phyloP scores from a whole-genome alignment of 2,113 vertebrate species.

The Leiothrix lutea region DNA sequence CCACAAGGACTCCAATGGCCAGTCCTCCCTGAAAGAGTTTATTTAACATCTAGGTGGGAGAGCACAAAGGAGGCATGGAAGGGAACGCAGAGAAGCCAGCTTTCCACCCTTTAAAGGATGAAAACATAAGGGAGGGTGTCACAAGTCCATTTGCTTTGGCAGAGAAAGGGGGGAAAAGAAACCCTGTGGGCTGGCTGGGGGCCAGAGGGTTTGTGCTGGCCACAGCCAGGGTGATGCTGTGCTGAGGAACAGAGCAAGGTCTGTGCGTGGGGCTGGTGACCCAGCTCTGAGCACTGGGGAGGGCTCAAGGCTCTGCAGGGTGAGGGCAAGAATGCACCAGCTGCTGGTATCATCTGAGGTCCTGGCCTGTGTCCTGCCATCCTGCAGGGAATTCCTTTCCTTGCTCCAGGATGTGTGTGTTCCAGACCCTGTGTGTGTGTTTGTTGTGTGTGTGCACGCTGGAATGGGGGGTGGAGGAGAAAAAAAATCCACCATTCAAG shows the following conservation, averaged over 20 bases:
- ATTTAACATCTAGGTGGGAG: background rate
- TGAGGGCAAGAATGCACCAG: background rate
- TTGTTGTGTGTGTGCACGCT: background rate
- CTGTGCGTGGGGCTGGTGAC: background rate
- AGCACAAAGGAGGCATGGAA: background rate
- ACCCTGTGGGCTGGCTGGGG: background rate
- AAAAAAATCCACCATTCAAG: background rate
- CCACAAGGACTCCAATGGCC: background rate
- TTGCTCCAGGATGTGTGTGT: background rate
- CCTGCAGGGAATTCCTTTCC: background rate
- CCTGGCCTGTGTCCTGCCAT: background rate
- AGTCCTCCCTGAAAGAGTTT: background rate
- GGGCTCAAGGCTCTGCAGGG: background rate
- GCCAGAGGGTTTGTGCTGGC: background rate
- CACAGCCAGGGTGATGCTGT: background rate
- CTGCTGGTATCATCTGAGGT: background rate
- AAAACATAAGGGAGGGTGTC: conserved; percentile 25
- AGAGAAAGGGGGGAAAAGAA: background rate
- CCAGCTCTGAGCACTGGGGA: background rate
- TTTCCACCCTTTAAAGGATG: conserved; percentile 29
- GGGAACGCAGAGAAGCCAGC: background rate
- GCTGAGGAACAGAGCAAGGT: background rate
- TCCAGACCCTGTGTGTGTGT: background rate
- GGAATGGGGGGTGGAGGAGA: background rate
- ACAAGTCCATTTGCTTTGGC: conserved; percentile 57